These are phyloP conservation scores for Ashinkailepas kermadecensis DNA, from an alignment of 2,888 invertebrate species.

Conservation along the genomic window DNA sequence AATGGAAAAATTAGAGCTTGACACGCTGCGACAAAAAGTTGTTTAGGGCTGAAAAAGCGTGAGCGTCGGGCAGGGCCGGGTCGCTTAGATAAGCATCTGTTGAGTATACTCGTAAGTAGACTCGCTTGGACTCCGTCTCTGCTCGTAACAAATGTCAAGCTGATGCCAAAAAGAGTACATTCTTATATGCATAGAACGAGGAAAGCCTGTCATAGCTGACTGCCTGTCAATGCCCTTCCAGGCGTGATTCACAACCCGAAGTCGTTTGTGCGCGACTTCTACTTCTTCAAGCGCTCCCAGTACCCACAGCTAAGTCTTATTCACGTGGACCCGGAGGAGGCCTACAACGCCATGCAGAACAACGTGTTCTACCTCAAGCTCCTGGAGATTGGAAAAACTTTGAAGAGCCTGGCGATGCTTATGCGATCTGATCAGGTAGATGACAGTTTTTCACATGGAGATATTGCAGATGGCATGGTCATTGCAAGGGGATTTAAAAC, in stretches of 20 bases:
- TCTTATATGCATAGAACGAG: too few species aligned
- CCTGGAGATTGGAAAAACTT: constrained; percentile 87
- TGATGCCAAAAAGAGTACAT: too few species aligned
- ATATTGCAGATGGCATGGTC: neutral
- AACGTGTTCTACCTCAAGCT: constrained; percentile 89
- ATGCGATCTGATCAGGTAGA: constrained; percentile 42
- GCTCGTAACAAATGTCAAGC: too few species aligned
- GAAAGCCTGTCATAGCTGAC: neutral
- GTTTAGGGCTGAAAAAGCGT: too few species aligned
- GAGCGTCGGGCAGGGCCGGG: too few species aligned
- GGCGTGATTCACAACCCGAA: constrained; percentile 94
- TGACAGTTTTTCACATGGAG: neutral
- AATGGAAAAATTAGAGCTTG: too few species aligned
- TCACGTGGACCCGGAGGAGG: constrained; percentile 85
- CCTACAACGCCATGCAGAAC: constrained; percentile 77
- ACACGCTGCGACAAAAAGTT: too few species aligned
- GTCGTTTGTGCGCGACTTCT: constrained; percentile 90
- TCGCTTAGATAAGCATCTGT: too few species aligned
- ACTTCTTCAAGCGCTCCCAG: constrained; percentile 92
- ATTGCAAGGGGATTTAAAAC: too few species aligned
- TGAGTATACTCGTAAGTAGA: too few species aligned
- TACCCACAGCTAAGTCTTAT: constrained; percentile 94
- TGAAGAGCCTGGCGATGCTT: constrained; percentile 46
- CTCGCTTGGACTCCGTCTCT: too few species aligned
- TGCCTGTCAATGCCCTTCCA: constrained; percentile 42